Base-by-base conservation (phyloP, 2,888 invertebrate genomes). In the Chirona hameri region DNA sequence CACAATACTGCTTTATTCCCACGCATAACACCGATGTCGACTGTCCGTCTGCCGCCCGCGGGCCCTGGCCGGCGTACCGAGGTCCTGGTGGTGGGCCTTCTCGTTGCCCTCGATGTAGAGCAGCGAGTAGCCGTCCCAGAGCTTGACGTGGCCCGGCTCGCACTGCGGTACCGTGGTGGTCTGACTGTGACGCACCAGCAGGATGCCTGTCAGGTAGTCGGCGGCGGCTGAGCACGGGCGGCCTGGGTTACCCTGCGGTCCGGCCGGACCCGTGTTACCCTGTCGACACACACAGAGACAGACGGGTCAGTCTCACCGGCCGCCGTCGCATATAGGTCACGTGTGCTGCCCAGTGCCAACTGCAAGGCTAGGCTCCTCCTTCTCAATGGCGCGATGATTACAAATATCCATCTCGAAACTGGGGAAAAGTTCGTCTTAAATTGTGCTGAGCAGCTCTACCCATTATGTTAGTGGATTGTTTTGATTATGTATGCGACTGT, bases 41-140 rank as follows among this genome's bases (percentile, higher is more conserved):
- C n/a, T n/a, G n/a, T n/a, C n/a, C n/a, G n/a, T n/a, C n/a, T n/a
- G 0, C 87, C 86, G 69, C 95, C 96, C 46, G 90, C 89, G 72
- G 87, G 86, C 82, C 95, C 96, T 5, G 39, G 39, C 4, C 14
- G 29, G 79, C 87, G 87, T 88, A 91, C 93, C 98, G 86, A 99
- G 91, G 89, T 99, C 98, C 91, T 99, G 99, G 86, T 95, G 95
- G 88, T 98, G 97, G 0, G 98, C 93, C 87, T 95, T 95, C 88
- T 98, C 98, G 87, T 99, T 98, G 83, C 99, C 99, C 89, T 98
- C 97, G 82, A 98, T 93, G 87, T 96, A 98, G 15, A 99, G 90
- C 82, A 99, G 91, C 81, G 98, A 98, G 90, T 97, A 99, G 55
- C 99, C 99, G 83, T 96, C 95, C 99, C 99, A 99, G 69, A 99